phyloP scores from a whole-genome alignment of 2,888 invertebrate genomes.

The Xestobium rufovillosum region DNA sequence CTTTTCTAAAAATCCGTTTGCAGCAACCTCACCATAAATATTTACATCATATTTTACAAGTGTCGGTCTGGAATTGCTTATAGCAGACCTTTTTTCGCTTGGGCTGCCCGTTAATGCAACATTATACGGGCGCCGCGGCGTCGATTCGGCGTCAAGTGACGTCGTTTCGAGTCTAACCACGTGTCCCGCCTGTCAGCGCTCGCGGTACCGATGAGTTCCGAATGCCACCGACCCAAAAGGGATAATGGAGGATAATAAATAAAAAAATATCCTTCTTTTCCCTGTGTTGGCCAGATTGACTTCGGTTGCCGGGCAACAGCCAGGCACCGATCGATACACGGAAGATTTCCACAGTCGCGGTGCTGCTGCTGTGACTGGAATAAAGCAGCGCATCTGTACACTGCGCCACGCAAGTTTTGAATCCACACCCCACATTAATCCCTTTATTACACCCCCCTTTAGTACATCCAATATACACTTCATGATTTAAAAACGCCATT shows the following conservation, averaged over 20 bases:
- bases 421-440: too few species aligned
- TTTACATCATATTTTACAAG: constrained; percentile 33
- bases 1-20: too few species aligned
- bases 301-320: constrained; percentile 51
- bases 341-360: constrained; percentile 39
- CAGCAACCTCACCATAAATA: constrained; percentile 27
- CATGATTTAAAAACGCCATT: too few species aligned
- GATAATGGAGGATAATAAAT: constrained; percentile 44
- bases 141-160: constrained; percentile 51
- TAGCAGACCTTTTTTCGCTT: constrained; percentile 33
- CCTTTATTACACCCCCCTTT: too few species aligned
- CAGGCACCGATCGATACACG: constrained; percentile 48
- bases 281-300: constrained; percentile 49
- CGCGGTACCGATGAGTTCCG: constrained; percentile 32
- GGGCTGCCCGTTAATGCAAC: constrained; percentile 36
- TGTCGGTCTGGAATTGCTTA: constrained; percentile 30
- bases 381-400: constrained; percentile 27
- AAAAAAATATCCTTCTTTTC: constrained; percentile 44
- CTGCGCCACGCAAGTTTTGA: too few species aligned
- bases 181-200: constrained; percentile 47
- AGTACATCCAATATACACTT: too few species aligned
- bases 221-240: constrained; percentile 36
- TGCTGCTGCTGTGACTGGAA: constrained; percentile 36
- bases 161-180: constrained; percentile 67
- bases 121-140: constrained; percentile 43